Percentiles rank a stretch among this genome's conserved stretches.
These are phyloP conservation scores for Drosophila ezoana DNA, from an alignment of 2,888 invertebrate genomes.

Conservation along the genomic window DNA sequence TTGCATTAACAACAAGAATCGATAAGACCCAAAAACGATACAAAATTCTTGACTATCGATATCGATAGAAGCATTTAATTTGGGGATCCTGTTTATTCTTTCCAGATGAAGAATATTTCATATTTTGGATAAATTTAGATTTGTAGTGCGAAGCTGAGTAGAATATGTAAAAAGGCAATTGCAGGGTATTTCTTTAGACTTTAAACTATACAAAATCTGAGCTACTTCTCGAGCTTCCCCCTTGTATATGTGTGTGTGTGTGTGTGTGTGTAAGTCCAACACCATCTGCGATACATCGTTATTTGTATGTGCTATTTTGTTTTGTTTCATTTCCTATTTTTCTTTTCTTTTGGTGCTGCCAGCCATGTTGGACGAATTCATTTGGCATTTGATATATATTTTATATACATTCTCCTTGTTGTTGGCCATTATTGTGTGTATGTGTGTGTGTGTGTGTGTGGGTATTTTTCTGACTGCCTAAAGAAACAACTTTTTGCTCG, in stretches of 20 bases:
- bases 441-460: slow-evolving; percentile 27
- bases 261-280: slow-evolving; percentile 7
- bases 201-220: not conserved
- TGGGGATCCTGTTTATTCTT: too few relatives aligned
- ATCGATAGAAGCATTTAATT: too few relatives aligned
- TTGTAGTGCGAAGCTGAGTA: too few relatives aligned
- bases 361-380: slow-evolving; percentile 49
- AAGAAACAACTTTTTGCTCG: slow-evolving; percentile 29
- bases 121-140: too few relatives aligned
- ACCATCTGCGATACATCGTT: slow-evolving; percentile 54
- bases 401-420: slow-evolving; percentile 24
- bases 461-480: slow-evolving; percentile 21
- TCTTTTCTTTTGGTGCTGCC: slow-evolving; percentile 32
- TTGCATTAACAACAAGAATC: too few relatives aligned
- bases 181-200: not conserved
- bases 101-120: too few relatives aligned
- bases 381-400: slow-evolving; percentile 54
- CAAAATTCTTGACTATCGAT: too few relatives aligned
- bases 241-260: not conserved
- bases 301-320: slow-evolving; percentile 58
- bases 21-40: too few relatives aligned
- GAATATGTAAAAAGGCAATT: not conserved
- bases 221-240: slow-evolving; percentile 41
- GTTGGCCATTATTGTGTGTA: slow-evolving; percentile 24
- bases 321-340: slow-evolving; percentile 41